Conservation (phyloP, 2,888 invertebrate genomes). For the Dione vanillae region DNA sequence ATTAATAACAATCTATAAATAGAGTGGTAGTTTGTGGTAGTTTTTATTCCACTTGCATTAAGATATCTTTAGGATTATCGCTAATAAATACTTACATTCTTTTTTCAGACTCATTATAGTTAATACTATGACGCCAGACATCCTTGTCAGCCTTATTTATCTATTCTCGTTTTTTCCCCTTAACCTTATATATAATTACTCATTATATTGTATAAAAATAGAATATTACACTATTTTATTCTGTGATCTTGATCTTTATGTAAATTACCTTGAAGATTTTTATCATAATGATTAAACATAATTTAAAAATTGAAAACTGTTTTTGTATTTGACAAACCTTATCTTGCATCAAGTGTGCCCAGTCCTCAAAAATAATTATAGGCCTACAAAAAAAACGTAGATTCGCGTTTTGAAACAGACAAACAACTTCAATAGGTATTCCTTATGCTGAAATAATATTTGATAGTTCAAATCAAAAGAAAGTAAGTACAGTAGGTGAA, state of each 20-base stretch:
- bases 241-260: constrained; percentile 17
- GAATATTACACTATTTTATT: constrained; percentile 17
- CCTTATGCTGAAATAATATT: no score
- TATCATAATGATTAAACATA: constrained; percentile 5
- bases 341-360: no score
- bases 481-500: no score
- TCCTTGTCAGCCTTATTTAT: constrained; percentile 28
- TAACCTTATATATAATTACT: constrained; percentile 24
- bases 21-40: background rate
- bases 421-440: no score
- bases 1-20: constrained; percentile 6
- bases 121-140: constrained; percentile 18
- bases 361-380: no score
- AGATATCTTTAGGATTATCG: constrained; percentile 5
- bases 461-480: no score
- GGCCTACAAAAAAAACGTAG: no score
- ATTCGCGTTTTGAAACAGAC: no score
- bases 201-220: constrained; percentile 24
- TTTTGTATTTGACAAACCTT: constrained; percentile 1
- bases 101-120: background rate
- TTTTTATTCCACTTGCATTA: background rate
- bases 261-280: constrained; percentile 4
- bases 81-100: constrained; percentile 16
- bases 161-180: constrained; percentile 18
- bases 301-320: background rate